Conservation (phyloP, 2,888 invertebrate genomes). For the Volucella inflata region DNA sequence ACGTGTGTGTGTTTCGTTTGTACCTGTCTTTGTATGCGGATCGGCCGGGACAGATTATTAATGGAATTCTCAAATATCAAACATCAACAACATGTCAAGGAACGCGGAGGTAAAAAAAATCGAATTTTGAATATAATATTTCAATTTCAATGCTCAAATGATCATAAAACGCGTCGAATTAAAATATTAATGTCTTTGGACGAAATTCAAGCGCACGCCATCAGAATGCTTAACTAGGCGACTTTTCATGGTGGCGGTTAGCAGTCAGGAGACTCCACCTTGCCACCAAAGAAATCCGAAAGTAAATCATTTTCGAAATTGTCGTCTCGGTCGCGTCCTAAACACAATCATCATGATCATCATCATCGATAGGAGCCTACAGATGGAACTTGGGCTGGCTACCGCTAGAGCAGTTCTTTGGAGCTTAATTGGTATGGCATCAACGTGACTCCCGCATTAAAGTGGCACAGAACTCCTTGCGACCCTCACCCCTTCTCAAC, state of each 20-base stretch:
- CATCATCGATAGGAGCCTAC: slow-evolving; percentile 28
- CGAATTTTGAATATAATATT: slow-evolving; percentile 61
- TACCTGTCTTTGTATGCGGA: slow-evolving; percentile 4
- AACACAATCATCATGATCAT: slow-evolving; percentile 60
- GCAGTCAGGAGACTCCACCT: slow-evolving; percentile 56
- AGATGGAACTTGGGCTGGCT: slow-evolving; percentile 49
- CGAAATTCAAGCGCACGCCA: slow-evolving; percentile 72
- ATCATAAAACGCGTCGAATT: slow-evolving; percentile 75
- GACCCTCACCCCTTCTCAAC: background rate
- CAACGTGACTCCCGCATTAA: slow-evolving; percentile 38
- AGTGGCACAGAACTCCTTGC: background rate
- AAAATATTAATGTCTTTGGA: slow-evolving; percentile 75
- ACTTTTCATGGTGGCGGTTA: background rate
- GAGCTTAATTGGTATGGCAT: slow-evolving; percentile 49
- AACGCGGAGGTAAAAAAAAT: slow-evolving; percentile 9
- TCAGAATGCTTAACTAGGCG: slow-evolving; percentile 56
- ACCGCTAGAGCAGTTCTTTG: slow-evolving; percentile 49
- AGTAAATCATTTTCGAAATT: slow-evolving; percentile 69
- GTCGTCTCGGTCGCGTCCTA: slow-evolving; percentile 50
- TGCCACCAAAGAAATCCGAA: slow-evolving; percentile 54
- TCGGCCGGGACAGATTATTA: slow-evolving; percentile 42
- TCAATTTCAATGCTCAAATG: slow-evolving; percentile 70
- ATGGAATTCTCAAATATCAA: slow-evolving; percentile 70
- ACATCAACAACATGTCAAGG: slow-evolving; percentile 44
- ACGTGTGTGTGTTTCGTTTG: background rate